Evolutionary conservation across 2,797 vertebrate genomes (phyloP).

Genomic region (Cirrhinus molitorella): DNA sequence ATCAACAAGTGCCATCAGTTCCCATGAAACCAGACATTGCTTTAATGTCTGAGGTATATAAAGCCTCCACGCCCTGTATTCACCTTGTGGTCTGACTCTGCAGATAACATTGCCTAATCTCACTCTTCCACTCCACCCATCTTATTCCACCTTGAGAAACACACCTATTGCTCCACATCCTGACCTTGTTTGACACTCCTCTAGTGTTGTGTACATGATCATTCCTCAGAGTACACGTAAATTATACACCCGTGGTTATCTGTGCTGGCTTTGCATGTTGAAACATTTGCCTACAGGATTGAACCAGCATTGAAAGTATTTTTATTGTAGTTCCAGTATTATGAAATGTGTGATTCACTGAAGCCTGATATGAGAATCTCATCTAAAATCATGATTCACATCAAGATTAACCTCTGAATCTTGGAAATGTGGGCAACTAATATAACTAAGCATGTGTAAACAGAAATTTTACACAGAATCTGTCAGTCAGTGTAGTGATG

Average conservation of each 20-base stretch:
- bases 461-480: background rate
- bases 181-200: background rate
- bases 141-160: slow-evolving; percentile 3
- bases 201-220: background rate
- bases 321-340: slow-evolving; percentile 4
- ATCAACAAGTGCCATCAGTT: background rate
- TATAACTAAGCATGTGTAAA: background rate
- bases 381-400: background rate
- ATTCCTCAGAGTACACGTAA: background rate
- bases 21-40: background rate
- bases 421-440: background rate
- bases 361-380: background rate
- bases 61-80: background rate
- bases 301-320: background rate
- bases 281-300: background rate
- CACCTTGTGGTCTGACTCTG: background rate
- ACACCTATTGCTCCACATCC: background rate
- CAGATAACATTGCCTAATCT: background rate
- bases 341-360: background rate
- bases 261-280: background rate
- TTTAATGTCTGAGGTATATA: background rate
- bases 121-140: background rate
- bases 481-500: no score
- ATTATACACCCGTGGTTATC: background rate
- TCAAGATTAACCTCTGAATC: background rate